These are phyloP conservation scores for Pollenia angustigena DNA, from an alignment of 2,888 invertebrate genomes.

Conservation along the genomic window DNA sequence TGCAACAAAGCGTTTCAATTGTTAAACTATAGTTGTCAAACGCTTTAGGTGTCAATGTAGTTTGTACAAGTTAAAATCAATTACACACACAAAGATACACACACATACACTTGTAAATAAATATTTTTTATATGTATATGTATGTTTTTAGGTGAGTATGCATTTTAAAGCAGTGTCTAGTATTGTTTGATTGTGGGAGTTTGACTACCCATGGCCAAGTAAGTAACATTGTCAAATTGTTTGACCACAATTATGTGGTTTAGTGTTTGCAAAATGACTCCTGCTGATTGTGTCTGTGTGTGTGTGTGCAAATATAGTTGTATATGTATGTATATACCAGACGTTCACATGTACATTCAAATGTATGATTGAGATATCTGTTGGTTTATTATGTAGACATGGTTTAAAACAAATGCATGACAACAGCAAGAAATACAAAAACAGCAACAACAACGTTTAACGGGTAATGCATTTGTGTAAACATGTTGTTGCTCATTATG, in stretches of 20 bases:
- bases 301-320: neutral
- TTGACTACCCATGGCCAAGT: constrained; percentile 21
- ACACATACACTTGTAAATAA: neutral
- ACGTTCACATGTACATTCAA: neutral
- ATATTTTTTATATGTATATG: constrained; percentile 7
- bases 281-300: constrained; percentile 42
- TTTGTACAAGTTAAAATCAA: constrained; percentile 73
- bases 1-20: constrained; percentile 71
- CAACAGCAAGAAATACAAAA: neutral
- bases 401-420: constrained; percentile 74
- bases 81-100: constrained; percentile 55
- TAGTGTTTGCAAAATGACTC: constrained; percentile 70
- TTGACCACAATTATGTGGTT: constrained; percentile 73
- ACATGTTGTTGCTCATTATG: constrained; percentile 77
- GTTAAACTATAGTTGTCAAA: constrained; percentile 74
- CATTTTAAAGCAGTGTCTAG: neutral
- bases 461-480: constrained; percentile 77
- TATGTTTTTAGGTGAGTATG: neutral
- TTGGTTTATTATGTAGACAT: constrained; percentile 73
- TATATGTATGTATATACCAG: too few relatives aligned
- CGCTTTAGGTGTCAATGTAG: constrained; percentile 75
- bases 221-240: constrained; percentile 70
- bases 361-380: constrained; percentile 38
- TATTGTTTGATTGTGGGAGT: constrained; percentile 63
- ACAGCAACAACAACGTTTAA: constrained; percentile 56